Base-by-base conservation (phyloP, 1,140 invertebrate species). In the Hermatobates lingyangjiaoensis region DNA sequence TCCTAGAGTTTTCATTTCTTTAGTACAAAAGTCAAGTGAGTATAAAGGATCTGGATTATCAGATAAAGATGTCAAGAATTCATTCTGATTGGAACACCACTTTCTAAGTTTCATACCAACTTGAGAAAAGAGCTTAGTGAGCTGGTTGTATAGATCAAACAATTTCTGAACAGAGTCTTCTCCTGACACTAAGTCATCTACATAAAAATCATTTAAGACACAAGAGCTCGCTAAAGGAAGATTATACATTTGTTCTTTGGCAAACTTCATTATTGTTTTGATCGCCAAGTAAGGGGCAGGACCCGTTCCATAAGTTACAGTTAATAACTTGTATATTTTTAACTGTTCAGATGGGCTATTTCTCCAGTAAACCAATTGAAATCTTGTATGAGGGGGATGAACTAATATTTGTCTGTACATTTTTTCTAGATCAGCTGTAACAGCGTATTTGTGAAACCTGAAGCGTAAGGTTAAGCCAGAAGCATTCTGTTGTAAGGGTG, bases 291-390 rank as follows among this genome's bases (percentile, higher is more conserved):
- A 51, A 2, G 50, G 23, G 14, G 50, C 38, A 27, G n/a, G 27
- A 21, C 18, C 26, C 12, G 24, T 45, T 51, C 50, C 50, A 27
- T 45, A 51, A 27, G 20, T 45, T 2, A 51, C 50, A 20, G 50
- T 51, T 18, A 27, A n/a, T n/a, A 51, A 44, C 23, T 27, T 10
- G 23, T 27, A 51, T 3, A 28, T n/a, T 21, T 51, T 51, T 14
- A 51, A 5, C 2, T 20, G 39, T 7, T 51, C 39, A 18, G 15
- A 5, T 1, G 42, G 23, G 1, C 42, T 20, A 15, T 50, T 25
- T n/a, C 57, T 23, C 57, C 61, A 59, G 4, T 59, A 12, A 7
- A 61, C 54, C 48, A 54, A 42, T 45, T 57, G 53, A 27, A 57
- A 54, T n/a, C 55, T 21, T n/a, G 39, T 30, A 27, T 58, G 39